Evolutionary conservation across 2,888 invertebrate species (phyloP).

Genomic region (Cantharis nigra): DNA sequence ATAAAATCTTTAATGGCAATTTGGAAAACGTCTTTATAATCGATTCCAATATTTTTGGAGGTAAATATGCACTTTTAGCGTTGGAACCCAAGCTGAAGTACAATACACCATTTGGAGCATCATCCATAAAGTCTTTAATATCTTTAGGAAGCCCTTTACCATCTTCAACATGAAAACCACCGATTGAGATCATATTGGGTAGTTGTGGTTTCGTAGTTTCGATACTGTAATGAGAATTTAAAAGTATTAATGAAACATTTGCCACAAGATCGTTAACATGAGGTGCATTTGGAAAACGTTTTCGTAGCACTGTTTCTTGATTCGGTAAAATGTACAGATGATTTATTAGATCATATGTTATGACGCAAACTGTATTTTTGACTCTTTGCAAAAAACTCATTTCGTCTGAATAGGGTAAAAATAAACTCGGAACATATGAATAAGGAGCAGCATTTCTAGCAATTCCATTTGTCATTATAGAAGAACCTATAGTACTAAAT

Average conservation of each 20-base stretch:
- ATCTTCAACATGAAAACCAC: slow-evolving; percentile 57
- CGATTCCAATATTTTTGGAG: slow-evolving; percentile 56
- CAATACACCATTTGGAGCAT: slow-evolving; percentile 60
- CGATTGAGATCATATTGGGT: slow-evolving; percentile 62
- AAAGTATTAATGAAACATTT: slow-evolving; percentile 38
- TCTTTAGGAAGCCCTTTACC: slow-evolving; percentile 49
- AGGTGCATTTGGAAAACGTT: slow-evolving; percentile 36
- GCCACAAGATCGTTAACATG: slow-evolving; percentile 28
- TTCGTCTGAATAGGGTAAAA: slow-evolving; percentile 33
- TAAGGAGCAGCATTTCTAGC: slow-evolving; percentile 40
- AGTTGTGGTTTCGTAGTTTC: slow-evolving; percentile 58
- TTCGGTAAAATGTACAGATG: background rate
- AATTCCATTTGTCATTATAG: slow-evolving; percentile 30
- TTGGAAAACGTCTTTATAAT: slow-evolving; percentile 63
- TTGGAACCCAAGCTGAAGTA: slow-evolving; percentile 67
- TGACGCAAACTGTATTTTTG: slow-evolving; percentile 35
- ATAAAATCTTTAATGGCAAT: slow-evolving; percentile 66
- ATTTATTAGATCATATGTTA: background rate
- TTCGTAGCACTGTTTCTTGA: slow-evolving; percentile 17
- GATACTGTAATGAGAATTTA: slow-evolving; percentile 57
- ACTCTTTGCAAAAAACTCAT: slow-evolving; percentile 46
- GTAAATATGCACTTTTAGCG: slow-evolving; percentile 60
- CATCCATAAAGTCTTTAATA: slow-evolving; percentile 59
- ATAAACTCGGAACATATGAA: slow-evolving; percentile 42
- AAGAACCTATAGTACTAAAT: slow-evolving; percentile 33